Conservation (phyloP, 2,797 vertebrate species). For the Kryptolebias ocellatus region DNA sequence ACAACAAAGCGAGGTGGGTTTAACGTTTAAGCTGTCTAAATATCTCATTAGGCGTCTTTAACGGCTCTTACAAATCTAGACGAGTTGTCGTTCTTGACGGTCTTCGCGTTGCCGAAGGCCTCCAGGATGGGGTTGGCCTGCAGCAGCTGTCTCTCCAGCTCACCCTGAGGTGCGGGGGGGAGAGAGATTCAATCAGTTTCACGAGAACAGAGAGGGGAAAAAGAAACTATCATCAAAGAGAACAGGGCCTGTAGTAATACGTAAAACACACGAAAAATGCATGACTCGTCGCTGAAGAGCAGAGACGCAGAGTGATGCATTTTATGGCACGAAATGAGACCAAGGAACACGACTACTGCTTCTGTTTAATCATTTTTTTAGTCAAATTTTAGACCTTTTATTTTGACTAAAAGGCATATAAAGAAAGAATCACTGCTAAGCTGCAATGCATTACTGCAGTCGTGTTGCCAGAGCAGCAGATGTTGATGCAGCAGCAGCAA, state of each 20-base stretch:
- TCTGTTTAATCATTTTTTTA: constrained; percentile 6
- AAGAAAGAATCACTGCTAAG: constrained; percentile 52
- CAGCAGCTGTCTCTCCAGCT: constrained; percentile 90
- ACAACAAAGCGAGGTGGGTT: constrained; percentile 3
- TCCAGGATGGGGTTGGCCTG: constrained; percentile 92
- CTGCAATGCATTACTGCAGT: constrained; percentile 55
- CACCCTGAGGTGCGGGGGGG: constrained; percentile 80
- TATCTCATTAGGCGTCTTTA: background rate
- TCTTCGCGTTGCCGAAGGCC: constrained; percentile 92
- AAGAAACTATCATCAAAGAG: constrained; percentile 1
- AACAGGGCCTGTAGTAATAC: constrained; percentile 25
- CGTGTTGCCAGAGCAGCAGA: constrained; percentile 62
- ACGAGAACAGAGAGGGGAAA: constrained; percentile 1
- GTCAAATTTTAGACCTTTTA: background rate
- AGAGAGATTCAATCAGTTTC: constrained; percentile 41
- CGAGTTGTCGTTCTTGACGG: constrained; percentile 92
- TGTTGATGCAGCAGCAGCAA: constrained; percentile 46
- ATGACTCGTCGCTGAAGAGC: constrained; percentile 44
- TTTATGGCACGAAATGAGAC: constrained; percentile 41
- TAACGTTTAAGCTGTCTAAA: constrained; percentile 22
- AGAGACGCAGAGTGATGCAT: constrained; percentile 48
- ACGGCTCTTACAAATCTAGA: constrained; percentile 87
- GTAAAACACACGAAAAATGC: constrained; percentile 29
- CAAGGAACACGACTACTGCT: constrained; percentile 10
- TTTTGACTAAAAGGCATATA: constrained; percentile 10